Evolutionary conservation across 2,888 invertebrate species (phyloP).

Genomic region (Trilocha varians): DNA sequence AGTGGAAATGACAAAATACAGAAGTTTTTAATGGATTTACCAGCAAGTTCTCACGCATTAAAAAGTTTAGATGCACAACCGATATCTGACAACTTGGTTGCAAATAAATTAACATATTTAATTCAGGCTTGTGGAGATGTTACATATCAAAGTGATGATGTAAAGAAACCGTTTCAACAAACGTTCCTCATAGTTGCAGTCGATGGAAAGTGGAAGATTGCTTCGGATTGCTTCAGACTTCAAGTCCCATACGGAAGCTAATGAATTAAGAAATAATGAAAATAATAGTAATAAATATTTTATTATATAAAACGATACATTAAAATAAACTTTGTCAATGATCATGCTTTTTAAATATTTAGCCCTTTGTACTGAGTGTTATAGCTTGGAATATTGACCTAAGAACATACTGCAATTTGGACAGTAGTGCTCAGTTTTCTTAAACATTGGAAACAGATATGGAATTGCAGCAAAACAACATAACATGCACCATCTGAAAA

Average conservation of each 20-base stretch:
- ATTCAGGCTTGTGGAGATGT: constrained; percentile 90
- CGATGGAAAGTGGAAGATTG: constrained; percentile 94
- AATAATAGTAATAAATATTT: not conserved
- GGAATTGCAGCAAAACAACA: constrained; percentile 58
- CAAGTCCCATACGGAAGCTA: constrained; percentile 72
- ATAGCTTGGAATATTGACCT: constrained; percentile 44
- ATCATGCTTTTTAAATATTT: constrained; percentile 1
- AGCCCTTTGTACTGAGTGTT: too few relatives aligned
- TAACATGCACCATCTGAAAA: constrained; percentile 58
- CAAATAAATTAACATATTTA: constrained; percentile 84
- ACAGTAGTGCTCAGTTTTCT: constrained; percentile 54
- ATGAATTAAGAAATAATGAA: too few relatives aligned
- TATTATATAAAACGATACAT: not conserved
- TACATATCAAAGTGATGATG: constrained; percentile 75
- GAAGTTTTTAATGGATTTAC: constrained; percentile 88
- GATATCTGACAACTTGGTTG: constrained; percentile 81
- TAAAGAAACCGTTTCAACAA: constrained; percentile 83
- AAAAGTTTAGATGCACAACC: constrained; percentile 91
- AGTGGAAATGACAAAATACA: constrained; percentile 87
- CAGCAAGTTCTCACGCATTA: constrained; percentile 83
- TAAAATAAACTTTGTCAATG: not conserved
- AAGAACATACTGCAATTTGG: constrained; percentile 48
- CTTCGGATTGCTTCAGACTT: constrained; percentile 88
- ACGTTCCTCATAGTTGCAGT: constrained; percentile 90
- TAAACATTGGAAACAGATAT: constrained; percentile 42